Evolutionary conservation across 2,113 vertebrate species (phyloP), one percentile per base, ranked within the genome.

Genomic region (Azemiops feae): DNA sequence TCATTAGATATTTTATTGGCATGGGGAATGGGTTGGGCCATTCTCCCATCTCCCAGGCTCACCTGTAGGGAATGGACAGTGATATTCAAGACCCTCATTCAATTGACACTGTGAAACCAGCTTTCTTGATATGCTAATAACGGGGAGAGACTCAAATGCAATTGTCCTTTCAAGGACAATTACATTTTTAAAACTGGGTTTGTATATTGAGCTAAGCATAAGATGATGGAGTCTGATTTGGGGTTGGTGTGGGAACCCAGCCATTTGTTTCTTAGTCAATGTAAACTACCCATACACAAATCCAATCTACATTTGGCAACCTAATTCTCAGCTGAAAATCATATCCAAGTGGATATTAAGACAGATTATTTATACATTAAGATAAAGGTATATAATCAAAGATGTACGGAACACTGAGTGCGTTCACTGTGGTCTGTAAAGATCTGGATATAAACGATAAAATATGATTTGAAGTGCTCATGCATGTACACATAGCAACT

Each of bases 1-100:
- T 94, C 92, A 89, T 94, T 95, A 85, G 92, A 91, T 96, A 93
- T 96, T 97, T 96, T 95, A 94, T 91, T 94, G 39, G 14, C n/a
- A 95, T 94, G 93, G 58, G 86, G 27, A 1, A 30, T 74, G 89
- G 92, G 88, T 27, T 16, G 18, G 20, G 47, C 90, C 10, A 14
- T n/a, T 60, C 20, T 4, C 53, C 58, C n/a, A 27, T 89, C 87
- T 27, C 34, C 90, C 12, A 3, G 55, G 5, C 54, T 69, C 54
- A 69, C 27, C 20, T 34, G 5, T 2, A 25, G 39, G 18, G 47
- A 0, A 0, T 22, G 6, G 10, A 43, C 34, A 45, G 22, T 5
- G 45, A 47, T 10, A 6, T 30, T 58, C 11, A 2, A 52, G 58
- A 30, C 3, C 0, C 25, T 50, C 16, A 7, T 30, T 64, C 43